These are phyloP conservation scores for Monopterus albus DNA, from an alignment of 2,113 vertebrate genomes.

Conservation along the genomic window DNA sequence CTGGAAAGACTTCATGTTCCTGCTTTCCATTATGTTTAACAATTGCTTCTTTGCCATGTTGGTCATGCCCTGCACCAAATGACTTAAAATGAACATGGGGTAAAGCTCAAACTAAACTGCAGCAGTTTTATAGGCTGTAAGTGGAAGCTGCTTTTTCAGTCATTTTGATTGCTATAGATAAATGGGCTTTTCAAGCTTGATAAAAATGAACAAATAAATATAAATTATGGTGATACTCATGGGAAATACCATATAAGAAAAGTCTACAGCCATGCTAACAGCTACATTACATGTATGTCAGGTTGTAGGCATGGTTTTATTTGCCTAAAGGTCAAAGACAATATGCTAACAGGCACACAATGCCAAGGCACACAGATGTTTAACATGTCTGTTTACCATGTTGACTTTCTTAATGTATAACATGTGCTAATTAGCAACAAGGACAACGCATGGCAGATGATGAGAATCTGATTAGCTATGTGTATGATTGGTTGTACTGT, in stretches of 20 bases:
- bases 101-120: neutral
- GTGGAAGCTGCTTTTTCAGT: conserved; percentile 10
- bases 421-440: neutral
- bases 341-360: too few species aligned
- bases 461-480: neutral
- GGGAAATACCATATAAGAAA: neutral
- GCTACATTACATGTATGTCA: too few species aligned
- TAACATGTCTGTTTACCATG: neutral
- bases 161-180: conserved; percentile 4
- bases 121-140: neutral
- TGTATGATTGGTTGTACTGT: neutral
- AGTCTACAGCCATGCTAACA: neutral
- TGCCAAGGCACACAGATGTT: neutral
- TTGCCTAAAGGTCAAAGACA: too few species aligned
- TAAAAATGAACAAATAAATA: too few species aligned
- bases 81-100: conserved; percentile 14
- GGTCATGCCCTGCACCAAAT: conserved; percentile 16
- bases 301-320: too few species aligned
- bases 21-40: conserved; percentile 60
- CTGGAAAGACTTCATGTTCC: conserved; percentile 12
- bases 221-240: too few species aligned
- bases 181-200: neutral
- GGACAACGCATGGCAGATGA: neutral
- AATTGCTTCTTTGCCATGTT: neutral
- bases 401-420: too few species aligned